A percentile compares a stretch with the other conserved stretches of the same genome.
These are phyloP conservation scores for Odocoileus virginianus DNA, from an alignment of 2,113 vertebrate species.

Conservation along the genomic window DNA sequence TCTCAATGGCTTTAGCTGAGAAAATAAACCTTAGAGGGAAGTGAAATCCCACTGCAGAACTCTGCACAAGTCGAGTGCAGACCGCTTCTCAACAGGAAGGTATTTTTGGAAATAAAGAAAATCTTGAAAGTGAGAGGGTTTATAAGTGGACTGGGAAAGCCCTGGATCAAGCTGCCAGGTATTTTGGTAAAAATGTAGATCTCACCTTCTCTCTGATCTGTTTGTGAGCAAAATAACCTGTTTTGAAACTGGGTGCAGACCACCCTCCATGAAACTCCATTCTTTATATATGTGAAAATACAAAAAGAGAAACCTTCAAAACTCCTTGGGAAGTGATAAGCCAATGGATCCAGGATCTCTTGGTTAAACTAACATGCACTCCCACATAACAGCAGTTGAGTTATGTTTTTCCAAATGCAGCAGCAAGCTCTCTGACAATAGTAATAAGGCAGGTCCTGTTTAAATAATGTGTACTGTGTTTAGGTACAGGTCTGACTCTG, in stretches of 20 bases:
- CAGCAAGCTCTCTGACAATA: not conserved
- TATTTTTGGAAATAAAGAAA: not conserved
- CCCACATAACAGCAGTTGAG: not conserved
- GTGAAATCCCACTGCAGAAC: not conserved
- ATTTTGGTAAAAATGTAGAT: not conserved
- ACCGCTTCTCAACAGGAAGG: not conserved
- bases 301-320: not conserved
- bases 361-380: not conserved
- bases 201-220: not conserved
- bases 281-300: not conserved
- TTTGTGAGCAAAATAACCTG: not conserved
- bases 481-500: not conserved
- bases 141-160: not conserved
- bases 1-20: not conserved
- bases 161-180: not conserved
- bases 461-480: not conserved
- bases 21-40: slow-evolving; percentile 17
- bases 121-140: not conserved
- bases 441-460: not conserved
- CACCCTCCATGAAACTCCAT: not conserved
- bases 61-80: not conserved
- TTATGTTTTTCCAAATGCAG: not conserved
- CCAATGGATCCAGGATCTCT: not conserved
- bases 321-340: not conserved
- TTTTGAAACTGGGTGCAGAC: not conserved